phyloP scores from a whole-genome alignment of 2,888 invertebrate species.

The Heterodera filipjevi region DNA sequence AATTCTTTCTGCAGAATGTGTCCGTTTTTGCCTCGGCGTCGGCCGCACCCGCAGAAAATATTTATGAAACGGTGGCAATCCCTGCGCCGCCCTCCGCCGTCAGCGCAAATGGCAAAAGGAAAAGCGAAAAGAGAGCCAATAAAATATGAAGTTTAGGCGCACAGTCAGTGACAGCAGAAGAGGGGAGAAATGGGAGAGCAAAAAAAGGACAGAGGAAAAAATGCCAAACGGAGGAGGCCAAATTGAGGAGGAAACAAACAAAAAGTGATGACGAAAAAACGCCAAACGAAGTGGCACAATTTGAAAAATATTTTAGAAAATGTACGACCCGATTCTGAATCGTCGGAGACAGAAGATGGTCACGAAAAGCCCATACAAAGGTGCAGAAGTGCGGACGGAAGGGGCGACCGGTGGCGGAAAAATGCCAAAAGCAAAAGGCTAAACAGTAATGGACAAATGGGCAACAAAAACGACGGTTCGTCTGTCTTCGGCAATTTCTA shows the following conservation, averaged over 20 bases:
- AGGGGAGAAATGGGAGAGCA: too few relatives aligned
- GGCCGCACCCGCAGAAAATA: constrained; percentile 53
- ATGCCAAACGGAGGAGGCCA: too few relatives aligned
- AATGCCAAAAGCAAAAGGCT: background rate
- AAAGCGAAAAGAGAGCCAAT: background rate
- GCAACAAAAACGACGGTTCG: too few relatives aligned
- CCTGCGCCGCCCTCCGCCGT: constrained; percentile 19
- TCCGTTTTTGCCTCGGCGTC: constrained; percentile 28
- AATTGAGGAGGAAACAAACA: too few relatives aligned
- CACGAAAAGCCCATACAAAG: background rate
- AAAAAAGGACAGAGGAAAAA: too few relatives aligned
- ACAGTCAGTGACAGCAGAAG: too few relatives aligned
- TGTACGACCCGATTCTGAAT: background rate
- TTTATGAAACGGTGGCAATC: constrained; percentile 56
- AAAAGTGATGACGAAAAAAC: too few relatives aligned
- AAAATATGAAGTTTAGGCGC: background rate
- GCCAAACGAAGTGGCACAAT: too few relatives aligned
- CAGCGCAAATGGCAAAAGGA: background rate
- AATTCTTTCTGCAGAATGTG: background rate
- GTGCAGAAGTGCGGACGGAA: constrained; percentile 1
- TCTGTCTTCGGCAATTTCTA: background rate
- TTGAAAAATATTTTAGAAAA: background rate
- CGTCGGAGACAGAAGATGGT: background rate
- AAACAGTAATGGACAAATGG: background rate
- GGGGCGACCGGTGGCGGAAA: background rate